Evolutionary conservation across 2,113 vertebrate genomes (phyloP).

Genomic region (Macroglossus sobrinus): DNA sequence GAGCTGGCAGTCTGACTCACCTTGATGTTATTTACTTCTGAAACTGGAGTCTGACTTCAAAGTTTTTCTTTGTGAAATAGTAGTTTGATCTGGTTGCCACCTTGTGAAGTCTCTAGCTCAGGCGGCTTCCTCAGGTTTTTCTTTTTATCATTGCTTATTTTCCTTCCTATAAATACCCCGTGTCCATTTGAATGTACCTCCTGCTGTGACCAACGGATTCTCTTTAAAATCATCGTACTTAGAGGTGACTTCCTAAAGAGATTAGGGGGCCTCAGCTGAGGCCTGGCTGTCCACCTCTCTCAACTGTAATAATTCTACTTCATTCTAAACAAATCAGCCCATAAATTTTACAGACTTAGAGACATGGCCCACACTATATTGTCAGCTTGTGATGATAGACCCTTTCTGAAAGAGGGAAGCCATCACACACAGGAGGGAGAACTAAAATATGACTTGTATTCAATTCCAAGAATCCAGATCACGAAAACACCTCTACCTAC

Average conservation of each 20-base stretch:
- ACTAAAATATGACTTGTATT: neutral
- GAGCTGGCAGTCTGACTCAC: neutral
- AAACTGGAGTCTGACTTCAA: fast-evolving
- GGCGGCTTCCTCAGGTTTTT: neutral
- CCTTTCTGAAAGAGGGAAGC: neutral
- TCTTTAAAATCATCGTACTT: neutral
- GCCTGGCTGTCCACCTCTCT: neutral
- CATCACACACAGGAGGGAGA: neutral
- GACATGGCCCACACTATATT: neutral
- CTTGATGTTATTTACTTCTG: neutral
- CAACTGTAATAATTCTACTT: neutral
- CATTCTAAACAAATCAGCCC: neutral
- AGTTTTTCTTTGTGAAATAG: neutral
- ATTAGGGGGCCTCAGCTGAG: neutral
- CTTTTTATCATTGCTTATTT: neutral
- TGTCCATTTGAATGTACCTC: neutral
- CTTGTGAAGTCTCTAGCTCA: neutral
- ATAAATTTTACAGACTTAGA: neutral
- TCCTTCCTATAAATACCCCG: neutral
- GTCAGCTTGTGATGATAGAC: neutral
- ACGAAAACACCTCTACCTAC: neutral
- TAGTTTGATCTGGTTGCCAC: neutral
- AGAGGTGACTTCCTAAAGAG: neutral
- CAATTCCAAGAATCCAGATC: neutral
- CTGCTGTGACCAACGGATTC: neutral